Conservation (phyloP, 2,888 invertebrate genomes). For the Plusia festucae region DNA sequence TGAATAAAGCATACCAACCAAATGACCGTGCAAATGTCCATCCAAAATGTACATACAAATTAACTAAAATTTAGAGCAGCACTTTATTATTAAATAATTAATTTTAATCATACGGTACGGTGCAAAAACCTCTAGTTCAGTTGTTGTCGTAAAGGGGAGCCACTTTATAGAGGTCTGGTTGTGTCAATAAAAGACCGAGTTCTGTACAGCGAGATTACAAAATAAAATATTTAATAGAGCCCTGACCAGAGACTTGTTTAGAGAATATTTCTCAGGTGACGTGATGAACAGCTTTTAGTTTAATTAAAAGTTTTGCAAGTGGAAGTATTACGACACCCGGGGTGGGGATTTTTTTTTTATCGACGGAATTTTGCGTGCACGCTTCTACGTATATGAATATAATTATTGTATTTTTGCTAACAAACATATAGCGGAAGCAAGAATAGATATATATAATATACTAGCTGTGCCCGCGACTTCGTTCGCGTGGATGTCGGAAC, state of each 20-base stretch:
- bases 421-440: neutral
- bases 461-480: no score
- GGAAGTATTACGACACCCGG: conserved; percentile 25
- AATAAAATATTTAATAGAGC: conserved; percentile 74
- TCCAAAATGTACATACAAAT: conserved; percentile 16
- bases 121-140: conserved; percentile 58
- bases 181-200: conserved; percentile 67
- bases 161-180: conserved; percentile 72
- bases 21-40: neutral
- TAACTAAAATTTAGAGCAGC: conserved; percentile 27
- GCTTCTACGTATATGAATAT: no score
- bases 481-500: no score
- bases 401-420: neutral
- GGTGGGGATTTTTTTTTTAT: neutral
- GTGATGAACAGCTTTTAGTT: conserved; percentile 27
- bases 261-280: conserved; percentile 51
- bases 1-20: neutral
- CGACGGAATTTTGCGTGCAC: neutral
- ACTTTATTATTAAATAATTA: conserved; percentile 57
- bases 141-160: conserved; percentile 68
- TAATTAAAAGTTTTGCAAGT: conserved; percentile 51
- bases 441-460: no score
- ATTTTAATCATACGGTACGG: conserved; percentile 66
- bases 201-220: conserved; percentile 67
- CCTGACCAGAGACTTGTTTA: conserved; percentile 63